These are phyloP conservation scores for Drosophila nebulosa DNA, from an alignment of 1,140 invertebrate genomes.

Conservation along the genomic window DNA sequence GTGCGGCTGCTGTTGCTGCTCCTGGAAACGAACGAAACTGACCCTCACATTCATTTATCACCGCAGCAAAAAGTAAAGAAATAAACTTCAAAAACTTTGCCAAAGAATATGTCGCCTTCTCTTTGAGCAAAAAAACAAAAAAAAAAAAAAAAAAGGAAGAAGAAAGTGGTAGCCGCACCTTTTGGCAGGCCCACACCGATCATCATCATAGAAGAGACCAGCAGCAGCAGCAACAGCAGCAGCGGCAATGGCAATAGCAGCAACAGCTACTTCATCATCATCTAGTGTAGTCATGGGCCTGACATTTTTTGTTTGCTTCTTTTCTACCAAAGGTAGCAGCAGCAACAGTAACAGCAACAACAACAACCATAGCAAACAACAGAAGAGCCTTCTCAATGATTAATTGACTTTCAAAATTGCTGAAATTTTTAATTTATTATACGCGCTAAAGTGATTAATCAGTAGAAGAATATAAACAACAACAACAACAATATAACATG, in stretches of 20 bases:
- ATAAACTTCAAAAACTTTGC: slow-evolving; percentile 3
- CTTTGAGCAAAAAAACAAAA: background rate
- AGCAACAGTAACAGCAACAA: slow-evolving; percentile 30
- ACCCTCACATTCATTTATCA: slow-evolving; percentile 78
- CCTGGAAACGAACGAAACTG: slow-evolving; percentile 54
- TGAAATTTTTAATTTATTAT: slow-evolving; percentile 81
- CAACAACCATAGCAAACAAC: slow-evolving; percentile 50
- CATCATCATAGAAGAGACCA: slow-evolving; percentile 11
- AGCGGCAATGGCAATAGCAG: too few relatives aligned
- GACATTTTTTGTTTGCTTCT: slow-evolving; percentile 57
- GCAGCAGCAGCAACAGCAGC: background rate
- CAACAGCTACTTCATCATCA: slow-evolving; percentile 67
- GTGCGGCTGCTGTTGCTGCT: slow-evolving; percentile 23
- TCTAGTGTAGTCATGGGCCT: slow-evolving; percentile 67
- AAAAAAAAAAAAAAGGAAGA: slow-evolving; percentile 9
- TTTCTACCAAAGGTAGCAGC: slow-evolving; percentile 52
- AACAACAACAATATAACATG: slow-evolving; percentile 12
- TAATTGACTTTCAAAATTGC: slow-evolving; percentile 81
- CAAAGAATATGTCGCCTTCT: slow-evolving; percentile 41
- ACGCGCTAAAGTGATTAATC: slow-evolving; percentile 80
- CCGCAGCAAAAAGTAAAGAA: slow-evolving; percentile 11
- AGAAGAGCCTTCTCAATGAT: slow-evolving; percentile 66
- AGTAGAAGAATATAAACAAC: slow-evolving; percentile 57
- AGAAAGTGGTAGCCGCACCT: slow-evolving; percentile 36
- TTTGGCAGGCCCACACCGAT: background rate